phyloP scores from a whole-genome alignment of 1,140 invertebrate species.

The Eufriesea mexicana region DNA sequence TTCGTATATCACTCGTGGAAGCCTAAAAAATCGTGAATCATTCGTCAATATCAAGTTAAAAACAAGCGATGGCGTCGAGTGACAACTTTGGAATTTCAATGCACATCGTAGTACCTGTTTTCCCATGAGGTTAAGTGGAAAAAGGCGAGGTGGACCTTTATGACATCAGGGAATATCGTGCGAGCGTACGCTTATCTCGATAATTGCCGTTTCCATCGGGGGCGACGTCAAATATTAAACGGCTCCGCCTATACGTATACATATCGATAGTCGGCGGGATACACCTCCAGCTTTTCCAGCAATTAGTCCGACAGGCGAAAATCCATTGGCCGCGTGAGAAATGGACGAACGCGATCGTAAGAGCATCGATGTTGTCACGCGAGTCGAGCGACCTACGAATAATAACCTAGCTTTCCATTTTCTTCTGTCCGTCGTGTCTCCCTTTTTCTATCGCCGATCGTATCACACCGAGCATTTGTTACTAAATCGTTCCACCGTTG shows the following conservation, averaged over 20 bases:
- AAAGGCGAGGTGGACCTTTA: constrained; percentile 64
- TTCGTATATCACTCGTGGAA: too few species aligned
- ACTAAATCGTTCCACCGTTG: background rate
- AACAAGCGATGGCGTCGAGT: constrained; percentile 52
- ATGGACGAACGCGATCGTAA: constrained; percentile 55
- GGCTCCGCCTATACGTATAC: constrained; percentile 60
- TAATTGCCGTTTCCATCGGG: constrained; percentile 75
- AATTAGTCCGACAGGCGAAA: constrained; percentile 70
- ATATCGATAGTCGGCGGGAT: constrained; percentile 63
- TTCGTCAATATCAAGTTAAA: constrained; percentile 25
- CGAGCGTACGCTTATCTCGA: constrained; percentile 70
- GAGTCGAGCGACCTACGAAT: constrained; percentile 47
- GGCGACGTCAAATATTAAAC: constrained; percentile 73
- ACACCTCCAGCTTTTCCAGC: constrained; percentile 67
- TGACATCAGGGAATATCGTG: constrained; percentile 66
- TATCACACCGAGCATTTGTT: constrained; percentile 33
- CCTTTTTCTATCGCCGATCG: constrained; percentile 51
- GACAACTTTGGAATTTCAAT: constrained; percentile 65
- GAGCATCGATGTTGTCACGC: constrained; percentile 59
- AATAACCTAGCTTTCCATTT: constrained; percentile 53
- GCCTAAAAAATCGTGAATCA: constrained; percentile 4
- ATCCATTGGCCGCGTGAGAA: constrained; percentile 69
- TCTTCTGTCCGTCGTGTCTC: constrained; percentile 13
- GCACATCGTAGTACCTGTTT: constrained; percentile 42
- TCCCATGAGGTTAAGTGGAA: constrained; percentile 53